Percentiles rank a stretch among this genome's conserved stretches.
phyloP scores from a whole-genome alignment of 1,140 invertebrate species.

The Brachionus angularis region DNA sequence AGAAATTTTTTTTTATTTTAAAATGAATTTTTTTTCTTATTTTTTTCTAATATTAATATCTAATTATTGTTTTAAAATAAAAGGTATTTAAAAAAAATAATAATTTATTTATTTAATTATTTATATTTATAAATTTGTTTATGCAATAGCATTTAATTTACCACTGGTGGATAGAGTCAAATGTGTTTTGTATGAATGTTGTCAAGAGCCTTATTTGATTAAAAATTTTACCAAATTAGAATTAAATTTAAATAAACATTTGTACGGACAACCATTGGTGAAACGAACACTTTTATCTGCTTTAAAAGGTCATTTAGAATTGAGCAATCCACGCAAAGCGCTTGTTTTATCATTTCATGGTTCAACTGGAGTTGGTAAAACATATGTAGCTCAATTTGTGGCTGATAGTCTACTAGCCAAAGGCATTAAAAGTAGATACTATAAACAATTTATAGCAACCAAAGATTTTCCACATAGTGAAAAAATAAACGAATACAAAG shows the following conservation, averaged over 20 bases:
- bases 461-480: conserved; percentile 68
- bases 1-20: no score
- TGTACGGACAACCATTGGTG: conserved; percentile 22
- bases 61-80: no score
- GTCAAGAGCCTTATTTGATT: conserved; percentile 29
- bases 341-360: conserved; percentile 57
- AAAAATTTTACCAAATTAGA: conserved; percentile 10
- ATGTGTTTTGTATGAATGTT: conserved; percentile 25
- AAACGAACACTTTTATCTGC: not conserved
- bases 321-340: conserved; percentile 48
- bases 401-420: conserved; percentile 69
- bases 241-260: not conserved
- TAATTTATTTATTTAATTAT: no score
- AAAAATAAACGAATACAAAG: conserved; percentile 60
- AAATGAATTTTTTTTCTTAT: no score
- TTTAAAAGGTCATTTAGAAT: conserved; percentile 7
- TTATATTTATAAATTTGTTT: no score
- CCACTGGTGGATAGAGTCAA: not conserved
- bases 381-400: conserved; percentile 74
- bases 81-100: no score
- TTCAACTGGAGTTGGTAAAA: conserved; percentile 68
- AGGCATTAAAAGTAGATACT: conserved; percentile 72
- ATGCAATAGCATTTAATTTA: no score
- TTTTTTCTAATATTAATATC: no score
- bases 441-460: conserved; percentile 74